A percentile compares a stretch with the other conserved stretches of the same genome.
These are phyloP conservation scores for Proisotoma minuta DNA, from an alignment of 2,888 invertebrate species.

Conservation along the genomic window DNA sequence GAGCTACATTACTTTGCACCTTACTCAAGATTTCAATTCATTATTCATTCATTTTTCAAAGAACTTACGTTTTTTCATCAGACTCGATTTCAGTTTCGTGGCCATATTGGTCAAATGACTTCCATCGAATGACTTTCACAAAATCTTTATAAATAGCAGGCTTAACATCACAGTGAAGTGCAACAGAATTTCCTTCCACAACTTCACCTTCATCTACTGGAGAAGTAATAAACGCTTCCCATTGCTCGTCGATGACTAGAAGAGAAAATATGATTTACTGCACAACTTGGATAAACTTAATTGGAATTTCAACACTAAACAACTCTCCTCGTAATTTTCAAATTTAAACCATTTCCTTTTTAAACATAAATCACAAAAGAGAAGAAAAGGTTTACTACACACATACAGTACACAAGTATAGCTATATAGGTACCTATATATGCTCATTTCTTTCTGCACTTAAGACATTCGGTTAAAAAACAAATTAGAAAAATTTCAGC, in stretches of 20 bases:
- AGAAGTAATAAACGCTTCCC: slow-evolving; percentile 30
- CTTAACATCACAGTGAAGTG: slow-evolving; percentile 36
- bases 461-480: no score
- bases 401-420: no score
- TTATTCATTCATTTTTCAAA: background rate
- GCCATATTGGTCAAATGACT: slow-evolving; percentile 44
- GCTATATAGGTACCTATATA: no score
- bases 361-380: no score
- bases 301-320: no score
- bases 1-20: background rate
- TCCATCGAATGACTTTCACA: slow-evolving; percentile 36
- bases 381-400: no score
- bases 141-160: slow-evolving; percentile 34
- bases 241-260: slow-evolving; percentile 39
- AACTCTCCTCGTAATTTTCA: no score
- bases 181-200: slow-evolving; percentile 36
- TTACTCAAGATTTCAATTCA: background rate
- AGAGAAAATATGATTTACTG: background rate
- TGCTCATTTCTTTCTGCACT: no score
- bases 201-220: slow-evolving; percentile 23
- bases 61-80: slow-evolving; percentile 27
- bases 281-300: background rate
- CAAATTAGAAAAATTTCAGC: slow-evolving; percentile 7
- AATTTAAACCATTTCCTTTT: no score
- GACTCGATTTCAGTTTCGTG: slow-evolving; percentile 39